Percentiles rank a stretch among this genome's conserved stretches.
Conservation (phyloP, 2,797 vertebrate species). For the Mus minutoides region DNA sequence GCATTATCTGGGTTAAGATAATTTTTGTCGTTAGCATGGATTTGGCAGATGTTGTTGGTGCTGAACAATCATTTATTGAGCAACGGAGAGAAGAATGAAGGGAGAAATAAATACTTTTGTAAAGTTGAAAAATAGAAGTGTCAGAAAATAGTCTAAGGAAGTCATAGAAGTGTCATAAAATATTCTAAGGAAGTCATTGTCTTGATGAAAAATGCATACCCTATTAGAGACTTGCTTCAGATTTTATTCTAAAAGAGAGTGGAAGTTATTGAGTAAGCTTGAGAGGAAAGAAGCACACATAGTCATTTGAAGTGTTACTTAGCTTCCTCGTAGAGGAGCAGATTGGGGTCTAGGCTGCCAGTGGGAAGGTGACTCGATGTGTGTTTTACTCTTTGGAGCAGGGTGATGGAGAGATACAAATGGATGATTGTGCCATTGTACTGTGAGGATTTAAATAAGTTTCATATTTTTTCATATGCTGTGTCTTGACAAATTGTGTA, state of each 20-base stretch:
- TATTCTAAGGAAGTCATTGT: not conserved
- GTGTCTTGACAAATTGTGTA: conserved; percentile 10
- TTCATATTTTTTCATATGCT: not conserved
- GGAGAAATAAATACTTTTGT: not conserved
- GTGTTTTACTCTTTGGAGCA: not conserved
- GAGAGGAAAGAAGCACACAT: not conserved
- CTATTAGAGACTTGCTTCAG: not conserved
- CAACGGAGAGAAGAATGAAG: not conserved
- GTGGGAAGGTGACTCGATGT: not conserved
- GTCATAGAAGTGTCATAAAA: conserved; percentile 10
- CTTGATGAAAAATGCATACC: not conserved
- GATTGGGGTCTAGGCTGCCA: not conserved
- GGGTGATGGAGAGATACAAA: not conserved
- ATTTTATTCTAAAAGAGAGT: conserved; percentile 24
- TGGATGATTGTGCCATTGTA: not conserved
- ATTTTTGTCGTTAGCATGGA: conserved; percentile 35
- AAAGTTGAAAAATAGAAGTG: conserved; percentile 11
- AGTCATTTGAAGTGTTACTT: not conserved
- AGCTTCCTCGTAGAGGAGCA: not conserved
- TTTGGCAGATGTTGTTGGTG: not conserved
- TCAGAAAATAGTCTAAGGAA: not conserved
- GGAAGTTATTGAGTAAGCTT: conserved; percentile 29
- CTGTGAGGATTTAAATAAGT: not conserved
- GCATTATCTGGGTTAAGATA: not conserved
- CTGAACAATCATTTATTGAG: not conserved